Evolutionary conservation across 2,797 vertebrate species (phyloP).

Genomic region (Ceryle rudis): DNA sequence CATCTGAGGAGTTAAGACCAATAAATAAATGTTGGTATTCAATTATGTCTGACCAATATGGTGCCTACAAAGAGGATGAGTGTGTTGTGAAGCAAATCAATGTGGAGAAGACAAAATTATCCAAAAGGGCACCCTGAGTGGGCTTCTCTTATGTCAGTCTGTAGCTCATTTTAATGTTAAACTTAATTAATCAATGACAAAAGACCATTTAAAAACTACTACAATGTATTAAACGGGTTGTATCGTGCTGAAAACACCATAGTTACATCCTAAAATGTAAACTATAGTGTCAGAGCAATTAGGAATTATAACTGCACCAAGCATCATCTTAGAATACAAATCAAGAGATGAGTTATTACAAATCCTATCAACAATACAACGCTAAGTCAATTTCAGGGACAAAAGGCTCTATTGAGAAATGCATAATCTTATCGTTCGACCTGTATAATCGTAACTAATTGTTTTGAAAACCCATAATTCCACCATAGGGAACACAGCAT

Average conservation of each 20-base stretch:
- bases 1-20: neutral
- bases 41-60: neutral
- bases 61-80: neutral
- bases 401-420: neutral
- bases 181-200: neutral
- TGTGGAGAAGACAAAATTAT: neutral
- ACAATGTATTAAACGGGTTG: neutral
- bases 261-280: neutral
- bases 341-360: constrained; percentile 8
- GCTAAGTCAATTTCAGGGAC: neutral
- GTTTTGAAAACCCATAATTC: neutral
- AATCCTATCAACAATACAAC: constrained; percentile 10
- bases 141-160: neutral
- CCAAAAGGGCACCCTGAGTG: neutral
- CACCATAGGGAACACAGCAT: neutral
- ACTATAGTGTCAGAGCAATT: neutral
- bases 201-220: neutral
- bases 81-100: neutral
- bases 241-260: neutral
- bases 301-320: neutral
- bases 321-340: neutral
- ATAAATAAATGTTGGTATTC: neutral
- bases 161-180: neutral
- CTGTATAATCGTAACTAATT: neutral
- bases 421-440: constrained; percentile 1